These are phyloP conservation scores for Dendroctonus valens DNA, from an alignment of 1,140 invertebrate species.

Conservation along the genomic window DNA sequence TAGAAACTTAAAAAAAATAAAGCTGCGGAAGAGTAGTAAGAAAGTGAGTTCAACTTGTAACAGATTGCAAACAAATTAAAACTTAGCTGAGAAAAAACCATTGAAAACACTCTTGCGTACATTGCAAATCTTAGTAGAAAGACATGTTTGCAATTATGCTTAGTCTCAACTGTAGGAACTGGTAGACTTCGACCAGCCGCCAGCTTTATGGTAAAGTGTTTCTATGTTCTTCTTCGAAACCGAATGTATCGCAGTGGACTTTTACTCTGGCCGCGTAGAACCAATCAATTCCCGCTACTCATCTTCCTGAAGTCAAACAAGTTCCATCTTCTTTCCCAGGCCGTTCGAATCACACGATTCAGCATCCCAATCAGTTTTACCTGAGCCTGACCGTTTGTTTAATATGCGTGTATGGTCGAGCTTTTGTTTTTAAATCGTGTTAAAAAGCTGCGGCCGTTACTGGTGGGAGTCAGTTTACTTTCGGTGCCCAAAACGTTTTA, in stretches of 20 bases:
- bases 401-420: constrained; percentile 11
- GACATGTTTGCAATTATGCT: too few species aligned
- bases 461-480: constrained; percentile 23
- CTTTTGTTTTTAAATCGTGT: constrained; percentile 25
- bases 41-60: too few species aligned
- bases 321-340: constrained; percentile 36
- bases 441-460: constrained; percentile 12
- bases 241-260: not conserved
- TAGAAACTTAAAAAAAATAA: too few species aligned
- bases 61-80: too few species aligned
- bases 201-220: too few species aligned
- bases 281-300: constrained; percentile 21
- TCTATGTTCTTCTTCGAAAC: too few species aligned
- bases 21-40: too few species aligned
- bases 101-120: too few species aligned
- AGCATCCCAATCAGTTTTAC: constrained; percentile 31
- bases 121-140: too few species aligned
- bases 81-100: too few species aligned
- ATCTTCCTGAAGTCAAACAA: constrained; percentile 35
- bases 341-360: constrained; percentile 24
- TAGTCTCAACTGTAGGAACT: too few species aligned
- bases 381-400: constrained; percentile 26
- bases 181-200: too few species aligned
- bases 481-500: constrained; percentile 5
- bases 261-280: constrained; percentile 22